Conservation (phyloP, 1,140 invertebrate species). For the Sitodiplosis mosellana region DNA sequence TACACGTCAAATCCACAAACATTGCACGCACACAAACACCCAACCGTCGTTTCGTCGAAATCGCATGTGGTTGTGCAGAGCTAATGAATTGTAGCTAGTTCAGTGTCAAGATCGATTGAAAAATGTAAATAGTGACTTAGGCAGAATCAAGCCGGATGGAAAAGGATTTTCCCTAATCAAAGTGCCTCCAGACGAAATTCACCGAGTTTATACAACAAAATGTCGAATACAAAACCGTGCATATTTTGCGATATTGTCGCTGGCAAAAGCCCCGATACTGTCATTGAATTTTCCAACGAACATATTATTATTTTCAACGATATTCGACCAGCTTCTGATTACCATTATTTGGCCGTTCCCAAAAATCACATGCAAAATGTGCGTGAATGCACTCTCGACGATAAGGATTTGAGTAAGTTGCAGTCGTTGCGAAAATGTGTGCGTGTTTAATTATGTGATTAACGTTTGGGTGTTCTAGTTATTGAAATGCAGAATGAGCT, state of each 20-base stretch:
- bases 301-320: constrained; percentile 62
- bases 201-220: no score
- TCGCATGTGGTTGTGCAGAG: no score
- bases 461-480: constrained; percentile 25
- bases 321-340: constrained; percentile 59
- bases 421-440: neutral
- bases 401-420: constrained; percentile 45
- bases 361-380: constrained; percentile 57
- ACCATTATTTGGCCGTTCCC: constrained; percentile 66
- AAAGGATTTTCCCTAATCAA: no score
- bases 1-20: no score
- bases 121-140: no score
- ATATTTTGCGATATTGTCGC: constrained; percentile 53
- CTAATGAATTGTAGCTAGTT: no score
- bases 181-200: no score
- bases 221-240: no score
- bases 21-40: no score
- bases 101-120: no score
- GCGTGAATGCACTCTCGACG: constrained; percentile 39
- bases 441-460: constrained; percentile 4
- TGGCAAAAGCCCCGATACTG: constrained; percentile 30
- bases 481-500: constrained; percentile 35
- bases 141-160: no score
- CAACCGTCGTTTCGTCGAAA: no score
- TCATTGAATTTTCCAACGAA: constrained; percentile 50